Evolutionary conservation across 2,888 invertebrate species (phyloP).

Genomic region (Cistogaster globosa): DNA sequence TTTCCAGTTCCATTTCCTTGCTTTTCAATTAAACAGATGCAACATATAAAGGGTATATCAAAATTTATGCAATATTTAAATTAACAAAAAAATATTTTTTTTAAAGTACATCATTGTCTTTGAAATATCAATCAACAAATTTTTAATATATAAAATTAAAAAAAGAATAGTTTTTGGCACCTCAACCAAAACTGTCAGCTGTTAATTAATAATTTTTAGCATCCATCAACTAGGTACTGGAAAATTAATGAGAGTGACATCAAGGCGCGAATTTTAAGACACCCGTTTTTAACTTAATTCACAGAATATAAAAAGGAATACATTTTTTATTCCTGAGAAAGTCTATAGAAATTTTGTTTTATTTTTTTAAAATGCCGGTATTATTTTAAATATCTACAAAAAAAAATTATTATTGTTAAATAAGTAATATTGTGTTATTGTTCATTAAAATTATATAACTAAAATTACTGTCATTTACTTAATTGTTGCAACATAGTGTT

Average conservation of each 20-base stretch:
- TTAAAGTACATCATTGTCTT: no score
- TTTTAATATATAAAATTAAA: no score
- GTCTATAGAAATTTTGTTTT: background rate
- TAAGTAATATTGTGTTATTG: constrained; percentile 4
- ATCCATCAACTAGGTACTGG: no score
- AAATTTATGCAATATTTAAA: no score
- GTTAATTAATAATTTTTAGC: no score
- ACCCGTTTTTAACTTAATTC: background rate
- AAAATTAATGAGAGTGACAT: no score
- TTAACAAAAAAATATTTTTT: no score
- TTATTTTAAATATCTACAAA: background rate
- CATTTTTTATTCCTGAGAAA: background rate
- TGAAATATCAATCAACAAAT: no score
- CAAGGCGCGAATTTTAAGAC: no score
- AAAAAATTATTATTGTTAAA: constrained; percentile 4
- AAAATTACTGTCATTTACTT: background rate
- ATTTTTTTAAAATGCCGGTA: background rate
- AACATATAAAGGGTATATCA: no score
- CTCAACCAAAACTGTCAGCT: no score
- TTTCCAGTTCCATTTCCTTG: constrained; percentile 8
- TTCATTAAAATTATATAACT: background rate
- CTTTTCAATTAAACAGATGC: background rate
- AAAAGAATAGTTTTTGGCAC: no score
- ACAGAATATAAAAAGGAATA: background rate
- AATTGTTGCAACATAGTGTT: background rate